phyloP scores from a whole-genome alignment of 2,888 invertebrate species.

The Griposia aprilina region DNA sequence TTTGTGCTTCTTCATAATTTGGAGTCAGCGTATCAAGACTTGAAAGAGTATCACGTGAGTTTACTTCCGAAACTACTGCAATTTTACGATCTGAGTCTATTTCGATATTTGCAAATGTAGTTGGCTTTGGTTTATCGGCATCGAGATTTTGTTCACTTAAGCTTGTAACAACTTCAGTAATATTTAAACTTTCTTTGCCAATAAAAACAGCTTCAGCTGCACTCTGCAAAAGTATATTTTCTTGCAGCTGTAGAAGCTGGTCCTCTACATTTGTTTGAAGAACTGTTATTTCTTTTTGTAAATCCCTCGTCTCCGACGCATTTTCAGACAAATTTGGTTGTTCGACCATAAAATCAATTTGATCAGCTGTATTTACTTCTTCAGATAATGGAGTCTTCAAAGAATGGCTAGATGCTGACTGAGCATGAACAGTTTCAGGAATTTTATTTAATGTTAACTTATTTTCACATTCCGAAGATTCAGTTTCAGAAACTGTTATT shows the following conservation, averaged over 20 bases:
- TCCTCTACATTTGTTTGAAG: conserved; percentile 88
- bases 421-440: conserved; percentile 74
- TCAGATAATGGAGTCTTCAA: conserved; percentile 84
- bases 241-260: conserved; percentile 86
- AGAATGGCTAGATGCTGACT: conserved; percentile 77
- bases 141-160: conserved; percentile 88
- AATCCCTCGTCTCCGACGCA: conserved; percentile 80
- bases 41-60: conserved; percentile 77
- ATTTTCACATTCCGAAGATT: conserved; percentile 92
- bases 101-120: conserved; percentile 88
- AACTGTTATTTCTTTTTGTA: conserved; percentile 83
- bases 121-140: conserved; percentile 78
- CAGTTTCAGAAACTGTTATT: conserved; percentile 91
- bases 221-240: conserved; percentile 89
- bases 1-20: conserved; percentile 80
- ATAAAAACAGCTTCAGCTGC: conserved; percentile 89
- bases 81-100: conserved; percentile 89
- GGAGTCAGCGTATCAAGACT: conserved; percentile 73
- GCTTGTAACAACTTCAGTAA: conserved; percentile 89
- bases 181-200: conserved; percentile 91
- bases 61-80: conserved; percentile 87
- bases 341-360: conserved; percentile 76
- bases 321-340: conserved; percentile 69
- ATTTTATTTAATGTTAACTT: conserved; percentile 82
- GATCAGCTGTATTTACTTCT: conserved; percentile 86